phyloP scores from a whole-genome alignment of 64 coral and sea anemone genomes.

The Dendronephthya gigantea region DNA sequence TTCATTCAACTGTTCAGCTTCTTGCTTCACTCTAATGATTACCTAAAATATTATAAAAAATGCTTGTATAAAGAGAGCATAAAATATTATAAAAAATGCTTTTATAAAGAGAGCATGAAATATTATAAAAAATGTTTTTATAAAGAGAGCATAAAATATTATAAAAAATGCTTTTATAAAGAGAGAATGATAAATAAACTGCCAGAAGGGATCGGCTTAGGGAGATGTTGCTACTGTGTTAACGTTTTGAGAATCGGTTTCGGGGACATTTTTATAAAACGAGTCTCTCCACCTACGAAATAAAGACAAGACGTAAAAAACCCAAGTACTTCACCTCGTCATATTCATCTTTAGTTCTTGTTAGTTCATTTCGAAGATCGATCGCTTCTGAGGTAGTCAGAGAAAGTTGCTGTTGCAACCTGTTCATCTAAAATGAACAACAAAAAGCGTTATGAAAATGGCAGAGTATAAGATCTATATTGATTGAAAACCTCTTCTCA shows the following conservation, averaged over 20 bases:
- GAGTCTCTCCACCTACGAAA: too few species aligned
- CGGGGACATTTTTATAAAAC: too few species aligned
- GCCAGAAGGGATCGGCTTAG: too few species aligned
- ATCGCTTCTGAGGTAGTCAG: neutral
- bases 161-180: neutral
- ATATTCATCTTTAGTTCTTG: constrained; percentile 10
- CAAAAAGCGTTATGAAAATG: neutral
- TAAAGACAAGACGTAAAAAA: too few species aligned
- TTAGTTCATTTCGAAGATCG: neutral
- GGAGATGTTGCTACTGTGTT: too few species aligned
- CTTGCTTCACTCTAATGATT: neutral
- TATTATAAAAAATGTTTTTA: neutral
- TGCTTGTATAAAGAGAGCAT: neutral
- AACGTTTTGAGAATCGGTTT: too few species aligned
- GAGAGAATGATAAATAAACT: too few species aligned
- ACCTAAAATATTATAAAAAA: neutral
- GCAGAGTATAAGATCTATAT: neutral
- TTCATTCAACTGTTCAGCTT: neutral
- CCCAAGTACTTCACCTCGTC: neutral
- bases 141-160: too few species aligned
- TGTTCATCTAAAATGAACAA: neutral
- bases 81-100: neutral
- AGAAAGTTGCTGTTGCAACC: neutral
- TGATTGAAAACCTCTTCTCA: neutral
- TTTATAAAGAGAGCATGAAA: neutral